These are phyloP conservation scores for Girardinus metallicus DNA, from an alignment of 2,797 vertebrate genomes.

Conservation along the genomic window DNA sequence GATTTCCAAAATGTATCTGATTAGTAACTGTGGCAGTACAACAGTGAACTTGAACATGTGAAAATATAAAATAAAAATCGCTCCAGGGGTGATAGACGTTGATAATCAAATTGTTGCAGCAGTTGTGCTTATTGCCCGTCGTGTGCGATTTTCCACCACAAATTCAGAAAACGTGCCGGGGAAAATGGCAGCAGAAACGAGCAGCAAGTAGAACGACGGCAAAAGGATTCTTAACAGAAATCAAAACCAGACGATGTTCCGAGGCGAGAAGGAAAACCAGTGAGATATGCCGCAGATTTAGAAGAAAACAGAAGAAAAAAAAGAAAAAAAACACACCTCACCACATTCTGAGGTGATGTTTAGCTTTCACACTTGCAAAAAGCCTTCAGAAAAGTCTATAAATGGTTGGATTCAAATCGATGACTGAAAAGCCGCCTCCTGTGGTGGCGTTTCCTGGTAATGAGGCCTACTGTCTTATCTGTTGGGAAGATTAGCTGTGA, in stretches of 20 bases:
- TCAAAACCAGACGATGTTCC: background rate
- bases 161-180: background rate
- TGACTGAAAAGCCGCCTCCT: background rate
- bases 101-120: background rate
- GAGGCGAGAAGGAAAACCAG: background rate
- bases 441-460: background rate
- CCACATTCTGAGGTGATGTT: background rate
- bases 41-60: background rate
- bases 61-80: background rate
- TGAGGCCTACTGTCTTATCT: background rate
- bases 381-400: background rate
- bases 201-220: background rate
- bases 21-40: background rate
- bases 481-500: background rate
- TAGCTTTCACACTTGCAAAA: background rate
- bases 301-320: background rate
- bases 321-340: background rate
- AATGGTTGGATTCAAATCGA: background rate
- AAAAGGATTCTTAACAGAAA: background rate
- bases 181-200: background rate
- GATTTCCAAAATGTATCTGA: background rate
- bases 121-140: background rate
- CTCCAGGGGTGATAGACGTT: background rate
- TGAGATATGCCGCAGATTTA: background rate
- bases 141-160: background rate